These are phyloP conservation scores for Cetonia aurata DNA, from an alignment of 2,888 invertebrate genomes.

Conservation along the genomic window DNA sequence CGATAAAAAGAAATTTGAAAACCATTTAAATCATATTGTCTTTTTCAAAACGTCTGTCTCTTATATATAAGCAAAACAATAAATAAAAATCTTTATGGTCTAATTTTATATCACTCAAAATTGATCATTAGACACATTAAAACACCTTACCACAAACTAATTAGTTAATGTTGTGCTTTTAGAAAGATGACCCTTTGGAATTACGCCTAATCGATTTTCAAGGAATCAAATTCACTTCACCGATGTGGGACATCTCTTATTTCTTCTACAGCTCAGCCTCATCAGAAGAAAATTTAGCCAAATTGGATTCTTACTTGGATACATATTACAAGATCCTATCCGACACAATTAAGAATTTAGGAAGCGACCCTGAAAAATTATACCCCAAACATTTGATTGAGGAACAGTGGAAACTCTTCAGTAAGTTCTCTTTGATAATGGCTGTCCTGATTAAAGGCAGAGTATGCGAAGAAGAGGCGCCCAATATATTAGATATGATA, in stretches of 20 bases:
- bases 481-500: conserved; percentile 5
- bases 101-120: no score
- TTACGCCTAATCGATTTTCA: conserved; percentile 48
- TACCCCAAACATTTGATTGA: conserved; percentile 55
- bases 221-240: conserved; percentile 47
- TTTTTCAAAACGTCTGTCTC: background rate
- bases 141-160: no score
- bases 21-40: no score
- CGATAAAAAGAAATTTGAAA: background rate
- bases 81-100: no score
- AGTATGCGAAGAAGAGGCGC: background rate
- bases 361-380: conserved; percentile 55
- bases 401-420: conserved; percentile 51
- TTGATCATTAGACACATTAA: no score
- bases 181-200: conserved; percentile 4
- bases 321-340: conserved; percentile 57
- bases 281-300: conserved; percentile 51
- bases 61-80: no score
- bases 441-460: conserved; percentile 33
- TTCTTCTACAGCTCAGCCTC: conserved; percentile 56
- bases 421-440: conserved; percentile 49
- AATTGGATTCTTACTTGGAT: conserved; percentile 56
- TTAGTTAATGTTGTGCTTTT: no score
- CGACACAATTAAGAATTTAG: conserved; percentile 51
- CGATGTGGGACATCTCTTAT: conserved; percentile 58